Evolutionary conservation across 2,113 vertebrate genomes (phyloP), one percentile per base, ranked within the genome.

Genomic region (Salvelinus fontinalis): DNA sequence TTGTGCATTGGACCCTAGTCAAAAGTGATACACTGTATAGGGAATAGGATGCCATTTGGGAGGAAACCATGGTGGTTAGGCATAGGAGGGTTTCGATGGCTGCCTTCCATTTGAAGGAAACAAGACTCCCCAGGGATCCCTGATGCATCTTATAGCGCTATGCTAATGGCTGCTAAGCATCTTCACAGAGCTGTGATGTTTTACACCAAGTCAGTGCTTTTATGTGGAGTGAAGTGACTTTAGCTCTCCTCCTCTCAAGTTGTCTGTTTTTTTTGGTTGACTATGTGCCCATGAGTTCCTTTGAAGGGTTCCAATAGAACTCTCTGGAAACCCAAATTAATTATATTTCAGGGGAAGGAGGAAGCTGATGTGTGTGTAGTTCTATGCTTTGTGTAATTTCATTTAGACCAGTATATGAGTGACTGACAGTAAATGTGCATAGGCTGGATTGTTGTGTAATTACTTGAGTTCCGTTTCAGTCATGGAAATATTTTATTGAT

Each of bases 121-220:
- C 54, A 70, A 13, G 60, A 71, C 72, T 71, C 81, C 67, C 81
- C 57, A 1, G 75, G 34, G 81, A 77, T 18, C 59, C 5, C 4
- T 27, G 1, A 16, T 77, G 78, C 62, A 69, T 80, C 75, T 79
- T 51, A 77, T 67, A 76, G 54, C 65, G n/a, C 62, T 67, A 57
- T 60, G 62, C 31, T 68, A 68, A 80, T 80, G 67, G 75, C 12
- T 11, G 24, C 54, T 3, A 34, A 60, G 65, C 54, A 31, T 62
- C 72, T 31, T 14, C 48, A 27, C 48, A 71, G 67, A 71, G 18
- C 66, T 20, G 48, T 12, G 67, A 76, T 27, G 26, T 31, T 34
- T 69, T 20, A 9, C 27, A 71, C 12, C 57, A 27, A 68, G 72
- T 29, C 67, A 8, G 14, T 22, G 31, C 20, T 70, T 70, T 49